Evolutionary conservation across 2,113 vertebrate species (phyloP).

Genomic region (Panthera tigris): DNA sequence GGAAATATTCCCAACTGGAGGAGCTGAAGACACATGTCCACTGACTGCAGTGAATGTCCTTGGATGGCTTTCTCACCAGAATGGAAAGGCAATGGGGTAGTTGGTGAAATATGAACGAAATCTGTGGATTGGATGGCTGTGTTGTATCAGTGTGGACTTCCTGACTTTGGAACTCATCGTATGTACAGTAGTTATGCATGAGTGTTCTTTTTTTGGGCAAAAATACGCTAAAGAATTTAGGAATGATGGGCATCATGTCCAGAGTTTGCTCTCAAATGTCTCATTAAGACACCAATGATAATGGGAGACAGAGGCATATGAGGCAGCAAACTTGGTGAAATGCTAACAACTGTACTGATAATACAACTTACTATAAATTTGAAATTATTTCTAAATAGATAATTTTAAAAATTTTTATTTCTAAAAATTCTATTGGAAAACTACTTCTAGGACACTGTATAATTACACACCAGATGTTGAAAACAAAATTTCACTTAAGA

Average conservation of each 20-base stretch:
- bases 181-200: accelerated
- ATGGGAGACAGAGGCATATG: neutral
- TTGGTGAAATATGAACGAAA: neutral
- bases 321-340: neutral
- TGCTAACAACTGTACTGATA: neutral
- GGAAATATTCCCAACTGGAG: neutral
- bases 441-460: neutral
- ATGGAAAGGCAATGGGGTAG: neutral
- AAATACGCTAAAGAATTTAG: neutral
- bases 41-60: neutral
- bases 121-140: neutral
- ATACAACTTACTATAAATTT: neutral
- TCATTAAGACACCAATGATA: neutral
- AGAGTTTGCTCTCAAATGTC: neutral
- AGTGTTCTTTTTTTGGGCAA: neutral
- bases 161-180: neutral
- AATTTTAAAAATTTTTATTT: neutral
- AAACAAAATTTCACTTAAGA: neutral
- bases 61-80: neutral
- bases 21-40: neutral
- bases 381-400: neutral
- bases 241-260: neutral
- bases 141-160: neutral
- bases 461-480: neutral
- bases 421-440: neutral